Conservation (phyloP, 2,888 invertebrate genomes). For the Caenorhabditis zanzibari region DNA sequence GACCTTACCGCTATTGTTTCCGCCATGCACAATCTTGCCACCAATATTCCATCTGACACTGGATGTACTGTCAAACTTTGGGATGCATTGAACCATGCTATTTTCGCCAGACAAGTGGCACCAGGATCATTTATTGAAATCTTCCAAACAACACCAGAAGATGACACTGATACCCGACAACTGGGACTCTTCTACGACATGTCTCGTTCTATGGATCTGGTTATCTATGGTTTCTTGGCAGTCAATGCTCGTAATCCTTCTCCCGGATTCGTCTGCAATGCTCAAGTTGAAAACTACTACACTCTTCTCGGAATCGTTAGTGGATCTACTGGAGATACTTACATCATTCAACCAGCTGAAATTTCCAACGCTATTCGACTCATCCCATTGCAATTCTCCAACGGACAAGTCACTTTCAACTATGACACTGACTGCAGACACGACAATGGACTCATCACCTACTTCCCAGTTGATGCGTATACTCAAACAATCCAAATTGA, state of each 20-base stretch:
- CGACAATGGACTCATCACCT: slow-evolving; percentile 58
- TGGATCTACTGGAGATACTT: slow-evolving; percentile 67
- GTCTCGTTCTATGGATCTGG: slow-evolving; percentile 60
- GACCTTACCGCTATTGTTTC: slow-evolving; percentile 54
- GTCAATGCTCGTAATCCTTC: slow-evolving; percentile 32
- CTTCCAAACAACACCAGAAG: slow-evolving; percentile 73
- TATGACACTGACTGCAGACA: slow-evolving; percentile 61
- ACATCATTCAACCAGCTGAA: slow-evolving; percentile 56
- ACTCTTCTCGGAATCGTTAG: slow-evolving; percentile 66
- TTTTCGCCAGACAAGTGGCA: slow-evolving; percentile 55
- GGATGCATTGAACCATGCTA: slow-evolving; percentile 69
- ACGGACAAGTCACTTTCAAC: slow-evolving; percentile 64
- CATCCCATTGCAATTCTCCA: slow-evolving; percentile 71
- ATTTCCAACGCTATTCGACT: slow-evolving; percentile 63
- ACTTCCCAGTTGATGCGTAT: slow-evolving; percentile 76
- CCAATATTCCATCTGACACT: slow-evolving; percentile 58
- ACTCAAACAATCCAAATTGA: slow-evolving; percentile 71
- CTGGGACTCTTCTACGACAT: slow-evolving; percentile 66
- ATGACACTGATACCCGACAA: slow-evolving; percentile 57
- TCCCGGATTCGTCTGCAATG: slow-evolving; percentile 70
- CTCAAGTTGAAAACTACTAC: slow-evolving; percentile 63
- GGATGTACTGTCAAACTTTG: slow-evolving; percentile 71
- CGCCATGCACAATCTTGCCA: slow-evolving; percentile 56
- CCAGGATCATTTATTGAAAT: slow-evolving; percentile 73
- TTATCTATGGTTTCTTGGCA: slow-evolving; percentile 66